Conservation (phyloP, 1,140 invertebrate genomes). For the Drosophila lowei region DNA sequence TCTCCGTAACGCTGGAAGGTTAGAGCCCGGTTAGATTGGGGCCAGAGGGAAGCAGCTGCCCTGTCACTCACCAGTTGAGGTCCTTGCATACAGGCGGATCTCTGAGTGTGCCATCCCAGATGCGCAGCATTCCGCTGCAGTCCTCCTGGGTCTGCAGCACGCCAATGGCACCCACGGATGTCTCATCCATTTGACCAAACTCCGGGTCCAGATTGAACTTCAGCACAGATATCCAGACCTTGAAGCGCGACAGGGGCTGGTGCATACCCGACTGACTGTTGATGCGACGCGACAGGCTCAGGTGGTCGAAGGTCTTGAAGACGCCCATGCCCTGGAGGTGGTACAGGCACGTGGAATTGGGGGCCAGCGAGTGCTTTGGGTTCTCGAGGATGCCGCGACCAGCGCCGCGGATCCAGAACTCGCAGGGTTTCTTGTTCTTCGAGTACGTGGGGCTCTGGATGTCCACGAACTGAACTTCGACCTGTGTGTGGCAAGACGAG, state of each 20-base stretch:
- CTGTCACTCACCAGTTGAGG: constrained; percentile 87
- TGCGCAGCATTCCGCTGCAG: constrained; percentile 91
- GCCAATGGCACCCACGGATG: constrained; percentile 83
- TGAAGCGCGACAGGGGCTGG: constrained; percentile 85
- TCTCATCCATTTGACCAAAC: constrained; percentile 84
- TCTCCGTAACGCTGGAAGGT: constrained; percentile 37
- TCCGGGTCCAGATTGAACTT: constrained; percentile 88
- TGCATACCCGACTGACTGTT: constrained; percentile 66
- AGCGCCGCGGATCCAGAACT: constrained; percentile 92
- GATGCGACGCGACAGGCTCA: constrained; percentile 72
- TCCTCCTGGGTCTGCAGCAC: constrained; percentile 87
- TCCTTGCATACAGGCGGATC: constrained; percentile 90
- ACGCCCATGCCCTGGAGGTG: constrained; percentile 86
- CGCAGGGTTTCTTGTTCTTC: constrained; percentile 91
- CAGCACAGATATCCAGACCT: constrained; percentile 93
- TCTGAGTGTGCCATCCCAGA: constrained; percentile 92
- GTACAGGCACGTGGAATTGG: constrained; percentile 94
- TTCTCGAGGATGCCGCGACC: constrained; percentile 90
- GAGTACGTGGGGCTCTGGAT: constrained; percentile 90
- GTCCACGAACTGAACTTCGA: constrained; percentile 92
- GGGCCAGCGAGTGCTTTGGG: constrained; percentile 91
- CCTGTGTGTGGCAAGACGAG: constrained; percentile 44
- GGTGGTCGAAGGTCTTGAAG: constrained; percentile 81
- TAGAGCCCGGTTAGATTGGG: neutral
- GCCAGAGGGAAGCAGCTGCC: too few relatives aligned